Evolutionary conservation across 2,888 invertebrate genomes (phyloP).

Genomic region (Hydriomena furcata): DNA sequence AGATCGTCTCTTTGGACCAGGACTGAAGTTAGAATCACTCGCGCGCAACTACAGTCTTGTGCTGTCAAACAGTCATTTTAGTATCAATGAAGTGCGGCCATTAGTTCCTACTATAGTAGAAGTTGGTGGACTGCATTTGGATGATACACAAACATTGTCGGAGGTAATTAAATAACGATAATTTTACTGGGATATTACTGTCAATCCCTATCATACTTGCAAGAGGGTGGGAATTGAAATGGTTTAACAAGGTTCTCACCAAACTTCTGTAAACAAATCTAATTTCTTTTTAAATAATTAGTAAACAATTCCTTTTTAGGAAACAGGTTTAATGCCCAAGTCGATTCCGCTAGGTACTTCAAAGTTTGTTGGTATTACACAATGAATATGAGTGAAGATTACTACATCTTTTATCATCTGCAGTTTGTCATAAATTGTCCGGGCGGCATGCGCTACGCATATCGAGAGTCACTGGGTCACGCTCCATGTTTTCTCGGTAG

Average conservation of each 20-base stretch:
- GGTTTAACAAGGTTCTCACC: too few relatives aligned
- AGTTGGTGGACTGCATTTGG: conserved; percentile 82
- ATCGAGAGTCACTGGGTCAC: conserved; percentile 50
- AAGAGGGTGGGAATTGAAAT: too few relatives aligned
- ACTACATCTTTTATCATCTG: conserved; percentile 12
- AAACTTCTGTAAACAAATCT: too few relatives aligned
- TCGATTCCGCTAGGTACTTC: too few relatives aligned
- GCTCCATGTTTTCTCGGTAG: conserved; percentile 21
- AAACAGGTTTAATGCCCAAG: too few relatives aligned
- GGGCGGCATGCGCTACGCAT: conserved; percentile 29
- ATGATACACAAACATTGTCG: conserved; percentile 67
- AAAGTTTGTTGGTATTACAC: neutral
- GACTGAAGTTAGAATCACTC: conserved; percentile 68
- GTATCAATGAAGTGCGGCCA: conserved; percentile 81
- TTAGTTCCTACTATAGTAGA: conserved; percentile 80
- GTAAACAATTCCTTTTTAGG: too few relatives aligned
- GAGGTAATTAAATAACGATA: conserved; percentile 57
- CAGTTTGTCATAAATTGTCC: conserved; percentile 30
- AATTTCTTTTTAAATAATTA: too few relatives aligned
- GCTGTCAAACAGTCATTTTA: conserved; percentile 82
- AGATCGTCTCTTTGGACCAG: conserved; percentile 76
- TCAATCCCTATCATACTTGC: too few relatives aligned
- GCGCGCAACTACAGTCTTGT: conserved; percentile 80
- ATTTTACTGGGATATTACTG: too few relatives aligned
- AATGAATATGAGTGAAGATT: neutral